phyloP scores from a whole-genome alignment of 2,797 vertebrate species.

The Lutjanus campechanus region DNA sequence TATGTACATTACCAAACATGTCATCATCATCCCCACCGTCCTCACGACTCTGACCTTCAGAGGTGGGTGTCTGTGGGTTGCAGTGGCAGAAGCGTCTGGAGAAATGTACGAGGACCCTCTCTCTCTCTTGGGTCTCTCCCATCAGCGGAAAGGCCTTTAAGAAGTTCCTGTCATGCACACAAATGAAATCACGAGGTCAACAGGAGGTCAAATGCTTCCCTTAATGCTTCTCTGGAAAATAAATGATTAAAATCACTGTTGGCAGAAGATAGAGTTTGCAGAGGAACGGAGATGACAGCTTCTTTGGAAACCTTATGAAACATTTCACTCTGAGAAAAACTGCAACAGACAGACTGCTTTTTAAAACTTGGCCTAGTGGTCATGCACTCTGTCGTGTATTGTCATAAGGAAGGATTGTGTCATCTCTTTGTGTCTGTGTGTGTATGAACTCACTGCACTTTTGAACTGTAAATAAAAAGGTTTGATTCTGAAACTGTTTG shows the following conservation, averaged over 20 bases:
- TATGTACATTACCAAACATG: slow-evolving; percentile 18
- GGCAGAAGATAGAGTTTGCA: background rate
- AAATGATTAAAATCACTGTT: slow-evolving; percentile 3
- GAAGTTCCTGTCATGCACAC: slow-evolving; percentile 87
- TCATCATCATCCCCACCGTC: slow-evolving; percentile 11
- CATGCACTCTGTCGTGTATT: background rate
- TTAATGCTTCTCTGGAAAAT: background rate
- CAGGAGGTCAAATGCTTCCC: slow-evolving; percentile 31
- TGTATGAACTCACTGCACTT: background rate
- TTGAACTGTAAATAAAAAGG: background rate
- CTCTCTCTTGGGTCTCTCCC: slow-evolving; percentile 98
- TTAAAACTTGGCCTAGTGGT: slow-evolving; percentile 3
- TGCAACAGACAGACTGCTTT: background rate
- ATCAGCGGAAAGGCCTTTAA: slow-evolving; percentile 95
- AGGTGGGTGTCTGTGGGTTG: slow-evolving; percentile 91
- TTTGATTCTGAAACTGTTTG: background rate
- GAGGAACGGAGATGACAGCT: background rate
- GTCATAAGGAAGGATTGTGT: background rate
- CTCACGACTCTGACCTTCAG: slow-evolving; percentile 87
- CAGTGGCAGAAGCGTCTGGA: slow-evolving; percentile 94
- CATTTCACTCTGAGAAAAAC: slow-evolving; percentile 2
- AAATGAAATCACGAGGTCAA: slow-evolving; percentile 33
- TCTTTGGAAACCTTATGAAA: slow-evolving; percentile 9
- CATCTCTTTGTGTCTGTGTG: background rate
- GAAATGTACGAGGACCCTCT: slow-evolving; percentile 95